These are phyloP conservation scores for Scaptomyza pallida DNA, from an alignment of 1,140 invertebrate genomes.

Conservation along the genomic window DNA sequence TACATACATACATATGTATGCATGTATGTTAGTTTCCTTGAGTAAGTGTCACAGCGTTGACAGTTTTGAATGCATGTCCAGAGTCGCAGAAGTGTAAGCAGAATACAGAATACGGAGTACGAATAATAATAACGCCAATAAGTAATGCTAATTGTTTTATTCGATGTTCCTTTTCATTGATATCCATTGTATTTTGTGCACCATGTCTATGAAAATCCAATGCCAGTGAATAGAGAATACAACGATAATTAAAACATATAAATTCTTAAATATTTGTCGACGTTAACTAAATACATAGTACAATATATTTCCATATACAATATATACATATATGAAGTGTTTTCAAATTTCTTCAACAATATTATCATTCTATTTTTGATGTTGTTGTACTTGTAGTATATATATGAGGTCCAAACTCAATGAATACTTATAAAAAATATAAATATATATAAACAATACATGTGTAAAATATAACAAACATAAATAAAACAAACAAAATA, in stretches of 20 bases:
- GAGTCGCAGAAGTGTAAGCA: slow-evolving; percentile 17
- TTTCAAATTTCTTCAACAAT: slow-evolving; percentile 10
- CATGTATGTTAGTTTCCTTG: slow-evolving; percentile 1
- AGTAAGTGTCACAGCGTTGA: slow-evolving; percentile 23
- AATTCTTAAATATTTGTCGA: slow-evolving; percentile 9
- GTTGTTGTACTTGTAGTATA: slow-evolving; percentile 8
- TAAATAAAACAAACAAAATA: not conserved
- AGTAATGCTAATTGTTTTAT: slow-evolving; percentile 56
- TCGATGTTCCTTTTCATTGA: slow-evolving; percentile 57
- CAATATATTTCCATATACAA: slow-evolving; percentile 15
- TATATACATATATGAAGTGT: slow-evolving; percentile 15
- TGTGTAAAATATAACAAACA: not conserved
- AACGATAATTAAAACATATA: slow-evolving; percentile 44
- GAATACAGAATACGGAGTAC: too few species aligned
- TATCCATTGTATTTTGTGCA: slow-evolving; percentile 24
- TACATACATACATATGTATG: slow-evolving; percentile 3
- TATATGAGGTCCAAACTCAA: not conserved
- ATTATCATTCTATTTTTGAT: slow-evolving; percentile 30
- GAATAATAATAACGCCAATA: slow-evolving; percentile 25
- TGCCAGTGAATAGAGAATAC: slow-evolving; percentile 50
- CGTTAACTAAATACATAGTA: slow-evolving; percentile 30
- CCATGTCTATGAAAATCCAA: slow-evolving; percentile 22
- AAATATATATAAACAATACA: slow-evolving; percentile 10
- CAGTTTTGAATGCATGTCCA: slow-evolving; percentile 24
- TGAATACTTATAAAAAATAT: slow-evolving; percentile 30